phyloP scores from a whole-genome alignment of 1,140 invertebrate species.

The Caerostris extrusa region DNA sequence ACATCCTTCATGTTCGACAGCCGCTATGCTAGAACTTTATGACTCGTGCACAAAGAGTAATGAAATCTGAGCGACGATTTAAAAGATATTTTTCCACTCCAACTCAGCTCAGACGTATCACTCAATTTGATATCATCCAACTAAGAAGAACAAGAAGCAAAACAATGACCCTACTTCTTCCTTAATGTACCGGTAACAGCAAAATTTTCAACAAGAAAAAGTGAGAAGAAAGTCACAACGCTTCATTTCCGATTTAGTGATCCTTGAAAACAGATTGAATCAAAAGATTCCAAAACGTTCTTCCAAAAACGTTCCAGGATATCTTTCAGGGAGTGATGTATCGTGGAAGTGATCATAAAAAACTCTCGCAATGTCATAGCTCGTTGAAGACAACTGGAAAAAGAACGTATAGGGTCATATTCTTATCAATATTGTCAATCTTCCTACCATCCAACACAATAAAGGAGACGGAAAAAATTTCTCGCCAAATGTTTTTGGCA shows the following conservation, averaged over 20 bases:
- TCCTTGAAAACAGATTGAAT: constrained; percentile 68
- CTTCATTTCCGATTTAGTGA: constrained; percentile 69
- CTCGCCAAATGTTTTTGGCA: constrained; percentile 48
- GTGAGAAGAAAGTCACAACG: constrained; percentile 45
- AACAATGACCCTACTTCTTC: neutral
- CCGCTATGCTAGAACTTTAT: neutral
- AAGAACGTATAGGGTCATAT: constrained; percentile 49
- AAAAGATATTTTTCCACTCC: constrained; percentile 20
- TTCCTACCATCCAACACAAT: neutral
- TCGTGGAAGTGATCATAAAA: constrained; percentile 40
- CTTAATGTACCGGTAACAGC: constrained; percentile 25
- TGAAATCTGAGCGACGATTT: neutral
- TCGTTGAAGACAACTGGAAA: neutral
- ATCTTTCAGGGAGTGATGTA: constrained; percentile 47
- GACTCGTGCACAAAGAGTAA: neutral
- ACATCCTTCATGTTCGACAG: neutral
- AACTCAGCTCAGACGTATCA: constrained; percentile 8
- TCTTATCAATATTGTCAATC: constrained; percentile 70
- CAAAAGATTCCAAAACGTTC: constrained; percentile 42
- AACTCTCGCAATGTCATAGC: constrained; percentile 12
- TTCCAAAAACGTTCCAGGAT: neutral
- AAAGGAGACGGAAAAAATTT: neutral
- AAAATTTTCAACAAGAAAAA: constrained; percentile 36
- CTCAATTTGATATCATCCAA: constrained; percentile 30
- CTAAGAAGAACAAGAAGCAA: neutral